phyloP scores from a whole-genome alignment of 2,797 vertebrate species.

The Rhinatrema bivittatum region DNA sequence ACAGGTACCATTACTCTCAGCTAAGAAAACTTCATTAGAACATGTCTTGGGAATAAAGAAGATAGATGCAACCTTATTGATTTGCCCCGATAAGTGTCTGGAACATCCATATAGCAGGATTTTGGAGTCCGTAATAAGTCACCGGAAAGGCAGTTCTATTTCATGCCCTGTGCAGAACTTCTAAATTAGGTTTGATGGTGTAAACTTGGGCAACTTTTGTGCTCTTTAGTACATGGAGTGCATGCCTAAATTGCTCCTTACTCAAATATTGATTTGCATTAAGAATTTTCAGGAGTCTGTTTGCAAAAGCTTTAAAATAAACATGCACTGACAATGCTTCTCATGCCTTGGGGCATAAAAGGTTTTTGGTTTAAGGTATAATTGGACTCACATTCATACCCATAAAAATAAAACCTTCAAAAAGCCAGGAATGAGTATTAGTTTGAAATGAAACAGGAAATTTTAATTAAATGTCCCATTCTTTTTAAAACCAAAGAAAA shows the following conservation, averaged over 20 bases:
- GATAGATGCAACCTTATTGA: constrained; percentile 17
- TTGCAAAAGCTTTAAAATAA: constrained; percentile 1
- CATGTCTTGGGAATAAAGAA: constrained; percentile 25
- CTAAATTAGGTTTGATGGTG: not conserved
- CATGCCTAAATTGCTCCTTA: not conserved
- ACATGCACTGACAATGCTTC: not conserved
- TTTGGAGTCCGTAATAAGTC: constrained; percentile 9
- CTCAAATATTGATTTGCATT: not conserved
- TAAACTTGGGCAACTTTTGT: constrained; percentile 3
- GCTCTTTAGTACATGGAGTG: not conserved
- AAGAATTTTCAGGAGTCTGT: not conserved
- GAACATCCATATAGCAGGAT: constrained; percentile 14
- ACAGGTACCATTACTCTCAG: constrained; percentile 25
- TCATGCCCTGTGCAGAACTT: constrained; percentile 8
- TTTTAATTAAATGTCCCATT: too few species aligned
- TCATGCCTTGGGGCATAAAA: too few species aligned
- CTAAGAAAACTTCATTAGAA: constrained; percentile 38
- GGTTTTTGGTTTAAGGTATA: too few species aligned
- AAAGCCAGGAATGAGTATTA: too few species aligned
- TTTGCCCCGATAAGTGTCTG: constrained; percentile 28
- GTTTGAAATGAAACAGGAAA: too few species aligned
- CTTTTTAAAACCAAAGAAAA: too few species aligned
- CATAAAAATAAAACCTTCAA: too few species aligned
- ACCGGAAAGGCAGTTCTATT: constrained; percentile 5
- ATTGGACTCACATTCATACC: too few species aligned